Percentiles rank a stretch among this genome's conserved stretches.
These are phyloP conservation scores for Lasioglossum pauxillum DNA, from an alignment of 2,888 invertebrate species.

Conservation along the genomic window DNA sequence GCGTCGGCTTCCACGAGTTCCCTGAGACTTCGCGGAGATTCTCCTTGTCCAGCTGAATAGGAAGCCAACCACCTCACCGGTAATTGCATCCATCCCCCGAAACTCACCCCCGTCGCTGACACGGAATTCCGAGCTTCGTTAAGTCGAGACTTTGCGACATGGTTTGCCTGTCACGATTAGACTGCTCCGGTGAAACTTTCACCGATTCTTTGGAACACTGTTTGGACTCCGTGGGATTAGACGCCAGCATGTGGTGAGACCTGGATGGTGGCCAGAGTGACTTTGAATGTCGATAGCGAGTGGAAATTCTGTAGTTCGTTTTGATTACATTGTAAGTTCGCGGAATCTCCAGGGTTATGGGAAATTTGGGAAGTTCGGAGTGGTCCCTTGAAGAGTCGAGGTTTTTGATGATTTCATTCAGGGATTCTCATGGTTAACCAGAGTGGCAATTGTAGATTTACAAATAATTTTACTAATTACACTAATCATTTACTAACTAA, in stretches of 20 bases:
- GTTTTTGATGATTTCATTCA: not conserved
- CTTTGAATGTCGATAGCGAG: not conserved
- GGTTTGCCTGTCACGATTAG: conserved; percentile 35
- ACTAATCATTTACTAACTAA: too few species aligned
- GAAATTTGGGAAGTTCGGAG: not conserved
- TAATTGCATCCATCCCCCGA: conserved; percentile 62
- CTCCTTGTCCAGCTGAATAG: conserved; percentile 63
- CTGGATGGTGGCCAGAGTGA: not conserved
- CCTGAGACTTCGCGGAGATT: conserved; percentile 68
- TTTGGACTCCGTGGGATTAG: conserved; percentile 5
- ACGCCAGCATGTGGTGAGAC: not conserved
- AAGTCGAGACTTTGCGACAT: conserved; percentile 51
- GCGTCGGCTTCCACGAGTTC: conserved; percentile 51
- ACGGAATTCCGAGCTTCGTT: conserved; percentile 56
- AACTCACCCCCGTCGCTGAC: conserved; percentile 28
- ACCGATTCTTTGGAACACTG: conserved; percentile 48
- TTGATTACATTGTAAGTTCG: not conserved
- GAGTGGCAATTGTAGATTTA: not conserved
- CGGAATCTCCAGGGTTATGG: not conserved
- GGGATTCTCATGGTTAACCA: not conserved
- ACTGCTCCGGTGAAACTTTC: conserved; percentile 47
- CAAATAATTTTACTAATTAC: too few species aligned
- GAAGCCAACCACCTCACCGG: conserved; percentile 46
- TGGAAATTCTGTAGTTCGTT: not conserved
- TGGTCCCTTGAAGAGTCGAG: not conserved